Conservation (phyloP, 1,140 invertebrate species). For the Drosophila nasuta region DNA sequence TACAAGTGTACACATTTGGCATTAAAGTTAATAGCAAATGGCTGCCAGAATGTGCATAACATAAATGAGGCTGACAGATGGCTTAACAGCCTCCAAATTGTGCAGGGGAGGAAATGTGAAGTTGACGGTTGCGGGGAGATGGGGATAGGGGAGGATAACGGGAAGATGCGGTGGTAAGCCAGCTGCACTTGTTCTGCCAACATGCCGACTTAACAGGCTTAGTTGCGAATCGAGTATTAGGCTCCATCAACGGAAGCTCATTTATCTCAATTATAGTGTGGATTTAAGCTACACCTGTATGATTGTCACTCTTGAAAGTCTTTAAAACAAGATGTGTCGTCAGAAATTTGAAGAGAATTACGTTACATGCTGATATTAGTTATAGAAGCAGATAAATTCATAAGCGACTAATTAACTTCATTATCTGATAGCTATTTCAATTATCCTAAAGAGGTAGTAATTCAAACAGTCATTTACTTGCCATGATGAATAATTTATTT, state of each 20-base stretch:
- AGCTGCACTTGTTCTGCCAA: constrained; percentile 35
- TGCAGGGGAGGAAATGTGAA: neutral
- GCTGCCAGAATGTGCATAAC: constrained; percentile 51
- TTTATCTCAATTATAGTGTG: constrained; percentile 32
- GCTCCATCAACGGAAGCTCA: constrained; percentile 21
- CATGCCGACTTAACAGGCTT: constrained; percentile 36
- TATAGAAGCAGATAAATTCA: neutral
- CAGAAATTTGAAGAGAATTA: neutral
- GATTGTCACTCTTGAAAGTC: constrained; percentile 4
- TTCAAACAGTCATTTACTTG: neutral
- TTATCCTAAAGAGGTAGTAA: neutral
- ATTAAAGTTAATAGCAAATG: constrained; percentile 77
- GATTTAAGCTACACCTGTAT: constrained; percentile 14
- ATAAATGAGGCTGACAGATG: constrained; percentile 47
- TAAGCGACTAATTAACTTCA: neutral
- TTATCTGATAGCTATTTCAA: neutral
- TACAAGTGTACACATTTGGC: constrained; percentile 56
- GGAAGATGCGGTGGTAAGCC: neutral
- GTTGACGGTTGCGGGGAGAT: no score
- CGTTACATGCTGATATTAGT: no score
- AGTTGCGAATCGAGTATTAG: constrained; percentile 1
- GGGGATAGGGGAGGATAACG: neutral
- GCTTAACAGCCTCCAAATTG: constrained; percentile 31
- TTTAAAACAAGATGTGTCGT: neutral
- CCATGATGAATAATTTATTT: neutral